Evolutionary conservation across 1,140 invertebrate genomes (phyloP).

Genomic region (Daktulosphaira vitifoliae): DNA sequence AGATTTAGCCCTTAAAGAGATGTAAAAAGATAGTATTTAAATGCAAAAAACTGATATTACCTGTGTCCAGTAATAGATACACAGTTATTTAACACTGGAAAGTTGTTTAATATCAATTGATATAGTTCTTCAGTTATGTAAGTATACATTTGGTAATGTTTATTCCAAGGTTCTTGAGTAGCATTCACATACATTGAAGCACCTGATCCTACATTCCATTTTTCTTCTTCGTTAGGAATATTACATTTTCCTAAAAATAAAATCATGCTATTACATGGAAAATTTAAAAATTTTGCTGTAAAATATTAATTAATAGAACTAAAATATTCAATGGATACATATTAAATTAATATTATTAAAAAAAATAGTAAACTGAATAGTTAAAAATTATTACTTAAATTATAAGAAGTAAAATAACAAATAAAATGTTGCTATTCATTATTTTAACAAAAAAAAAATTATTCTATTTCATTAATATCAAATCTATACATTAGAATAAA

Average conservation of each 20-base stretch:
- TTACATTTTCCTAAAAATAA: constrained; percentile 62
- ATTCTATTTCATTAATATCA: background rate
- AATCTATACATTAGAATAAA: background rate
- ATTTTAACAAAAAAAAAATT: no score
- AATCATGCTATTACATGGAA: no score
- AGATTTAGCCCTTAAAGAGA: no score
- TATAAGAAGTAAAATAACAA: background rate
- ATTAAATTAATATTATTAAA: background rate
- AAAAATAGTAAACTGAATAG: background rate
- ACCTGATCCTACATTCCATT: constrained; percentile 88
- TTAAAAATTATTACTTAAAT: background rate
- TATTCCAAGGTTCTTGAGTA: constrained; percentile 80
- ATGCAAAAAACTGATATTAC: no score
- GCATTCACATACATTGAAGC: constrained; percentile 97
- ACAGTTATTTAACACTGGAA: constrained; percentile 53
- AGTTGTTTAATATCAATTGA: constrained; percentile 64
- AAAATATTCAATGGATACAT: constrained; percentile 6
- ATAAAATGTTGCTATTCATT: no score
- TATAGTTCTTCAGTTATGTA: constrained; percentile 89
- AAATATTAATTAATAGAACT: no score
- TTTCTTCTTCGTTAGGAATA: constrained; percentile 80
- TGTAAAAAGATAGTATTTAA: no score
- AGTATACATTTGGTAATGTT: constrained; percentile 92
- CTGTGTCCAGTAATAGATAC: constrained; percentile 81
- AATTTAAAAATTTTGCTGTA: no score